These are phyloP conservation scores for Ophion ellenae DNA, from an alignment of 2,888 invertebrate genomes.

Conservation along the genomic window DNA sequence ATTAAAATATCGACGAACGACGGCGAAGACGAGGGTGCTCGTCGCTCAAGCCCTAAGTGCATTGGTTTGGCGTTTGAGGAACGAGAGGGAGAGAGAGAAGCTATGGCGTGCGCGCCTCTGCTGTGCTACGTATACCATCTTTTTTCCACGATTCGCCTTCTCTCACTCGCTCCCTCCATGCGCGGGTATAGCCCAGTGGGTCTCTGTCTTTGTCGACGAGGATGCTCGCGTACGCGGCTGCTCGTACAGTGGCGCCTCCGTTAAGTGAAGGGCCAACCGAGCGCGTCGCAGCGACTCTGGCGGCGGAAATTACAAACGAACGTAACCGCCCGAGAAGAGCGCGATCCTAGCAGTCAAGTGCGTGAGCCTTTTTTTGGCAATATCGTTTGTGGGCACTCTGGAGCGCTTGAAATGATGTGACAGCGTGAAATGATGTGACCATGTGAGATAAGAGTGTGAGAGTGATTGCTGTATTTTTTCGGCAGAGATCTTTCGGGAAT, in stretches of 20 bases:
- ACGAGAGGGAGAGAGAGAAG: constrained; percentile 70
- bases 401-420: no score
- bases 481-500: background rate
- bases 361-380: background rate
- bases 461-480: background rate
- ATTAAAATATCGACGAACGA: constrained; percentile 79
- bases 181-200: background rate
- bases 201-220: background rate
- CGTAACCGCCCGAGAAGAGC: background rate
- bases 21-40: constrained; percentile 46
- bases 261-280: background rate
- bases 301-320: background rate
- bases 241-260: constrained; percentile 21
- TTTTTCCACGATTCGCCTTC: constrained; percentile 59
- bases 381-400: background rate
- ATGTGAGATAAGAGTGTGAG: no score
- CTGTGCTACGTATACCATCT: constrained; percentile 66
- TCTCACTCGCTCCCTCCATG: constrained; percentile 32
- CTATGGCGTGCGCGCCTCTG: constrained; percentile 75
- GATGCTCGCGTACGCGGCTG: constrained; percentile 7
- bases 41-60: constrained; percentile 55
- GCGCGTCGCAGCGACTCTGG: background rate
- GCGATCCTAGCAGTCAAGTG: background rate
- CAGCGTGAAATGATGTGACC: no score
- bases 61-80: constrained; percentile 61